A percentile compares a stretch with the other conserved stretches of the same genome.
phyloP scores from a whole-genome alignment of 2,113 vertebrate genomes.

The Mesocricetus auratus region DNA sequence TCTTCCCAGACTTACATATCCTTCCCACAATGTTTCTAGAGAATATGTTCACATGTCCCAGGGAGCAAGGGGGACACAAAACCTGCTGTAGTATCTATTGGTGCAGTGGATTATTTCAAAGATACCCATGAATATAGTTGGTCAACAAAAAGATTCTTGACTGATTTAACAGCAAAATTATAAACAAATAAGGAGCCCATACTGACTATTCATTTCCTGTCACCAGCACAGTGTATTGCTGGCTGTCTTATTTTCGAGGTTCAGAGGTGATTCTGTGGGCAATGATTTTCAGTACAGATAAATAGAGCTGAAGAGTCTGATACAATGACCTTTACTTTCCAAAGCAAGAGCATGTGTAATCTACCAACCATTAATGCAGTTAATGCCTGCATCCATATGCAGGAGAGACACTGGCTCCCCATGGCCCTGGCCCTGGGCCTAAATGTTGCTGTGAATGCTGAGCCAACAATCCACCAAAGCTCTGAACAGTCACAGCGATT shows the following conservation, averaged over 20 bases:
- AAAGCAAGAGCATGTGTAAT: slow-evolving; percentile 32
- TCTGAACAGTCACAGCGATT: neutral
- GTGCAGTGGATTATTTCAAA: neutral
- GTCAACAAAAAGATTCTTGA: neutral
- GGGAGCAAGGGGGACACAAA: neutral
- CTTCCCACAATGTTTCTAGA: neutral
- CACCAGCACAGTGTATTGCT: neutral
- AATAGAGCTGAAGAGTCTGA: slow-evolving; percentile 64
- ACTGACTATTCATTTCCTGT: slow-evolving; percentile 4
- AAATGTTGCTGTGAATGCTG: neutral
- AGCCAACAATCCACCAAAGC: neutral
- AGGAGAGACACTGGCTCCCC: slow-evolving; percentile 38
- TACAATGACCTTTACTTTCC: slow-evolving; percentile 66
- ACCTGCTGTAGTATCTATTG: neutral
- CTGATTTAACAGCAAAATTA: slow-evolving; percentile 11
- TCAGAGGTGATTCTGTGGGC: slow-evolving; percentile 28
- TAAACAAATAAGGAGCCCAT: slow-evolving; percentile 8
- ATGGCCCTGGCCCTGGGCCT: slow-evolving; percentile 25
- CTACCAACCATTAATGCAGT: neutral
- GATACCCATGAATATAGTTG: neutral
- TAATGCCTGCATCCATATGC: slow-evolving; percentile 62
- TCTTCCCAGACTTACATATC: neutral
- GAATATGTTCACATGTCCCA: neutral
- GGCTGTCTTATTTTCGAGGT: neutral
- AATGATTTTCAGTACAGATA: slow-evolving; percentile 63